Evolutionary conservation across 2,113 vertebrate genomes (phyloP).

Genomic region (Saccopteryx leptura): DNA sequence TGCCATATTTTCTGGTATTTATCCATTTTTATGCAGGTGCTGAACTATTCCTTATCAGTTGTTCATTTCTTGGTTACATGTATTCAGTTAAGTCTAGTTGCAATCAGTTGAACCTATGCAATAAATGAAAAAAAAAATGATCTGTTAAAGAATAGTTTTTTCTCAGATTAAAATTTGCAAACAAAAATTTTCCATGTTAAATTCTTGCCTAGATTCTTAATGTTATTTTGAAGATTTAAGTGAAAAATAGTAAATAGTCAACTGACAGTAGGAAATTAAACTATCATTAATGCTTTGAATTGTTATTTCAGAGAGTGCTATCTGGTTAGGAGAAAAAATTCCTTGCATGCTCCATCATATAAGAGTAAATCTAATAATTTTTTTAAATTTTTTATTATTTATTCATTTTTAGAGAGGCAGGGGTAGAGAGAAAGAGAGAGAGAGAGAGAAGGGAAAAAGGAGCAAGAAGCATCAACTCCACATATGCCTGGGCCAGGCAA

Average conservation of each 20-base stretch:
- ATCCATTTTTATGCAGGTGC: neutral
- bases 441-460: no score
- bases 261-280: neutral
- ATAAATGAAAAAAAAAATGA: neutral
- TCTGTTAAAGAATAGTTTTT: neutral
- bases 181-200: neutral
- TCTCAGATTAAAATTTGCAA: neutral
- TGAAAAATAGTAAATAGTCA: neutral
- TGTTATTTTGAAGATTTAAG: neutral
- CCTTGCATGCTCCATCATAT: neutral
- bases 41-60: neutral
- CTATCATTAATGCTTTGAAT: neutral
- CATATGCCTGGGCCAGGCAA: no score
- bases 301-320: neutral
- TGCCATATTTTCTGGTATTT: neutral
- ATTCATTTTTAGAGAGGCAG: no score
- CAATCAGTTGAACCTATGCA: neutral
- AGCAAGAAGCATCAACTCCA: no score
- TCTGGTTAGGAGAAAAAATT: neutral
- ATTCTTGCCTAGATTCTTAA: neutral
- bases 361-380: conserved; percentile 14
- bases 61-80: neutral
- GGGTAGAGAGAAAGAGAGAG: no score
- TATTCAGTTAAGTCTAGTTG: neutral
- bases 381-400: no score